Base-by-base conservation (phyloP, 1,140 invertebrate genomes). In the Probaryconus sp. region DNA sequence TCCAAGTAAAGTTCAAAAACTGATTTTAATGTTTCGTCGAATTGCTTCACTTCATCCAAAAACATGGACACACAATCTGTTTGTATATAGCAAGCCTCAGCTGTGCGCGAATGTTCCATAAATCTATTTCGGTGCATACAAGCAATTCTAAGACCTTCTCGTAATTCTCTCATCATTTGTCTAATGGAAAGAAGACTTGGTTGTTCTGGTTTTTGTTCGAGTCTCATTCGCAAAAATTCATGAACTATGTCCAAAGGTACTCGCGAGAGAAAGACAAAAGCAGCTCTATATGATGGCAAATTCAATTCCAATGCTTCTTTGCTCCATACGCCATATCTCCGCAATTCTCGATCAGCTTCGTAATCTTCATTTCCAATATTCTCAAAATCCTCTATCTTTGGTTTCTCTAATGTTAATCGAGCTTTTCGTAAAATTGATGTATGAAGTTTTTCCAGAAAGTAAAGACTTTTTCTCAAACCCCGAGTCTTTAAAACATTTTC, bases 101-200 rank as follows among this genome's bases (percentile, higher is more conserved):
- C 92, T 11, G 92, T 91, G 9, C 89, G 86, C 14, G 94, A 91
- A 85, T 96, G 92, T 4, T 88, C 87, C n/a, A 90, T 84, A 78
- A 92, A 96, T 61, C 93, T 91, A 65, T 93, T 90, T 9, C 95
- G 91, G 84, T 95, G 92, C 11, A 92, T 88, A 16, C 94, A 92
- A 6, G 94, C 94, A 42, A 95, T 92, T 75, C 91, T 91, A 28
- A 97, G 83, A 5, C 94, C 95, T 80, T 97, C 95, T 64, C 95
- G 93, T 67, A 96, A 90, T 86, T 97, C 96, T 76, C 93, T 91
- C 87, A 97, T 96, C 33, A 97, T 86, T 90, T 95, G 94, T 79
- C 94, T 90, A 21, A 97, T 91, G 76, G 95, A 96, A 7, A 97
- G 89, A 6, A 92, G 91, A 38, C 95, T 96, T 2, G 96, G 96